These are phyloP conservation scores for Danio kyathit DNA, from an alignment of 2,797 vertebrate genomes.

Conservation along the genomic window DNA sequence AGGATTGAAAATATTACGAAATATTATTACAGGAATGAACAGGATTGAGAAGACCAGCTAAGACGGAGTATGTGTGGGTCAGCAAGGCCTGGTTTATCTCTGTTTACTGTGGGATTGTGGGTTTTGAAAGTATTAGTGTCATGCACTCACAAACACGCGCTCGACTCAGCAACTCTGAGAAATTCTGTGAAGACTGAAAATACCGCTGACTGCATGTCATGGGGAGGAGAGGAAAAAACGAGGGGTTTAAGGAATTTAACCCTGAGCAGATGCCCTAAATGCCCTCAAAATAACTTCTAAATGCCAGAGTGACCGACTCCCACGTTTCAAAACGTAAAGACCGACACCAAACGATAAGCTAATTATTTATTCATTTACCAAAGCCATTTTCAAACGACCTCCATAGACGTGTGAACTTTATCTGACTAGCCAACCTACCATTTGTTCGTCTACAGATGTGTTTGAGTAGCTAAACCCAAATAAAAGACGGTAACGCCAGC, in stretches of 20 bases:
- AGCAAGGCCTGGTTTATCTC: conserved; percentile 59
- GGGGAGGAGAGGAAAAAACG: not conserved
- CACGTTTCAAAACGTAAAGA: not conserved
- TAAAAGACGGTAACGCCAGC: not conserved
- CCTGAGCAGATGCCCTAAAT: conserved; percentile 20
- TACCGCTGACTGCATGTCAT: conserved; percentile 33
- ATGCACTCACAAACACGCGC: conserved; percentile 11
- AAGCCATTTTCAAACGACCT: conserved; percentile 9
- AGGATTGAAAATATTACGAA: conserved; percentile 45
- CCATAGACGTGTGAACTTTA: not conserved
- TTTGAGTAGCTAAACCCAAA: conserved; percentile 12
- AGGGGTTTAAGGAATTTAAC: conserved; percentile 22
- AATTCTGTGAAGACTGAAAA: conserved; percentile 24
- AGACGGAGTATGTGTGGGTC: conserved; percentile 58
- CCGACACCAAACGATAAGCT: not conserved
- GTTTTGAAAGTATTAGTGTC: conserved; percentile 54
- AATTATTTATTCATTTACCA: not conserved
- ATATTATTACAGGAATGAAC: conserved; percentile 48
- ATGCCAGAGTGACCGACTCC: not conserved
- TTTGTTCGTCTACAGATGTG: not conserved
- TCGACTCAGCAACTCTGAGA: conserved; percentile 34
- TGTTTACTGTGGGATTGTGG: conserved; percentile 60
- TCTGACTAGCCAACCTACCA: not conserved
- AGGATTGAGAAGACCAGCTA: conserved; percentile 36
- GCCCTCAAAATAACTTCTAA: conserved; percentile 21